Base-by-base conservation (phyloP, 2,888 invertebrate species). In the Drosophila subsilvestris region DNA sequence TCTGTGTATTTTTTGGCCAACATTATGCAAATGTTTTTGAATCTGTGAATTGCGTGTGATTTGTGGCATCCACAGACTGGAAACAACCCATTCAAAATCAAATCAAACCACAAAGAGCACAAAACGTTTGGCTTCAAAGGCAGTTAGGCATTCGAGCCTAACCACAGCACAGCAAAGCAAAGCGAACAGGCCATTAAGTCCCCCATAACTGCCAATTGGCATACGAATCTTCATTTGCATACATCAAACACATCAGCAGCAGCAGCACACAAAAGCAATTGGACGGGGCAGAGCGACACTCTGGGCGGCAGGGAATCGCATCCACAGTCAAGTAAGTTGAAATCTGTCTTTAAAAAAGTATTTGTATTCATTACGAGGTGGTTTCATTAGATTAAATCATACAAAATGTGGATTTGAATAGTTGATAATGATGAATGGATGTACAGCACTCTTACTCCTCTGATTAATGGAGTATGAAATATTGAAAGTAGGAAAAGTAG, bases 71-170 rank as follows among this genome's bases (percentile, higher is more conserved):
- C 20, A 50, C 17, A 49, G 49, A 71, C 29, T 18, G 20, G 63
- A 54, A 58, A 37, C 27, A 45, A 55, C 50, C 61, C 62, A 55
- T 63, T 79, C 73, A 61, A 79, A 79, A 68, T 62, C 63, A 67
- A 54, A 66, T 78, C 50, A 32, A 65, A 68, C 43, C 32, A 53
- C 53, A 48, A 49, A 51, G 32, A 73, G 48, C 58, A 74, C 80
- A 82, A 82, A 82, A 86, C 81, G 84, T 67, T 86, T 68, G 67
- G 69, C 61, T 82, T 76, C 56, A 81, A 71, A 75, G 63, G 70
- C 81, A 77, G 84, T 79, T 86, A 78, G 80, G 65, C 78, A 73
- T 47, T 71, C 76, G 72, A 57, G 59, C 54, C 63, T 53, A 79
- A 60, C 63, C 51, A 60, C 20, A 58, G 27, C 12, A 14, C 32